These are phyloP conservation scores for Rhyzopertha dominica DNA, from an alignment of 1,140 invertebrate genomes.

Conservation along the genomic window DNA sequence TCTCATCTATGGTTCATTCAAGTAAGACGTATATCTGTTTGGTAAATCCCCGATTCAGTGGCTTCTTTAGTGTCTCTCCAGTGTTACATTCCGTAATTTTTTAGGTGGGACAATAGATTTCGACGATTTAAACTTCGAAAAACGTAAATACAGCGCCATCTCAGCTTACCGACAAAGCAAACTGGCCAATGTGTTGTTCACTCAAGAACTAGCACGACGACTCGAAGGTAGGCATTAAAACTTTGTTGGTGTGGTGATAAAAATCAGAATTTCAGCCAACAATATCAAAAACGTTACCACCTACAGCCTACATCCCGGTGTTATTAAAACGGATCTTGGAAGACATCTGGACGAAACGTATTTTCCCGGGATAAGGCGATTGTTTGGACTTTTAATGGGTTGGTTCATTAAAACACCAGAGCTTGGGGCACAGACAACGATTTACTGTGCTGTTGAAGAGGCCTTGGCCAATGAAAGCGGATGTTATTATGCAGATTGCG, in stretches of 20 bases:
- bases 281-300: conserved; percentile 54
- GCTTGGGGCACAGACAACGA: conserved; percentile 72
- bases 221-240: conserved; percentile 51
- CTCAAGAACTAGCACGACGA: conserved; percentile 54
- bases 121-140: conserved; percentile 63
- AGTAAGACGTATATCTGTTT: conserved; percentile 37
- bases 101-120: conserved; percentile 61
- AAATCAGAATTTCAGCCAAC: conserved; percentile 39
- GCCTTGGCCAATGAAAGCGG: conserved; percentile 59
- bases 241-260: background rate
- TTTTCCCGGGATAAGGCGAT: conserved; percentile 46
- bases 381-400: conserved; percentile 22
- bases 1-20: conserved; percentile 57
- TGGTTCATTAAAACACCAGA: conserved; percentile 56
- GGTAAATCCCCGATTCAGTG: background rate
- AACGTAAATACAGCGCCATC: conserved; percentile 53
- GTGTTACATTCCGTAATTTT: conserved; percentile 25
- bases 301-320: conserved; percentile 68
- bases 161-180: conserved; percentile 67
- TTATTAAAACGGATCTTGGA: conserved; percentile 68
- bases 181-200: conserved; percentile 71
- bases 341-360: conserved; percentile 57
- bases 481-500: conserved; percentile 57
- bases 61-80: background rate
- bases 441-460: conserved; percentile 73